Base-by-base conservation (phyloP, 2,113 vertebrate species). In the Fukomys damarensis region DNA sequence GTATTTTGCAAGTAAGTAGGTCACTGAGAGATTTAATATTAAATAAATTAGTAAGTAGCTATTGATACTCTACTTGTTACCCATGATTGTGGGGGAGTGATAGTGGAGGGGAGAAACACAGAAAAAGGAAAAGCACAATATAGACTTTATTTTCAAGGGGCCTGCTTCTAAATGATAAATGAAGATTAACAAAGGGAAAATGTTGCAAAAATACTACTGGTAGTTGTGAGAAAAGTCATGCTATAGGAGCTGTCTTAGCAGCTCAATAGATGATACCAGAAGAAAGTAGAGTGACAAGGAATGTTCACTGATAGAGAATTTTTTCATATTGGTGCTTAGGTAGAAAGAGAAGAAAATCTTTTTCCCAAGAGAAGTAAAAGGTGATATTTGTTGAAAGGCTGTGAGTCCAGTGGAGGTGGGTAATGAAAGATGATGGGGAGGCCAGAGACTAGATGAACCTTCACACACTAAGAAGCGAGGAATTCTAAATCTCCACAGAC, bases 41-140 rank as follows among this genome's bases (percentile, higher is more conserved):
- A 82, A 96, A 81, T 82, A 90, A 77, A 41, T 86, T n/a, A 86
- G 1, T 82, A 76, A 84, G 43, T 91, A 58, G 14, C 82, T 92
- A 32, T 14, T 30, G 20, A 96, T 72, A 35, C 59, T n/a, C 56
- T 88, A 28, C 22, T 84, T 93, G 63, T 14, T 89, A 26, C 2
- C 3, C 32, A 91, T n/a, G 5, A 80, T 81, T 96, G 30, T 43
- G 11, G 49, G 32, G 28, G 43, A 4, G 76, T 56, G 32, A 4
- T 13, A 12, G 30, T 54, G 19, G n/a, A 38, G 52, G 5, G 32
- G 52, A 81, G 32, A n/a, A 22, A 80, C 35, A 20, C 5, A 54
- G 16, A 38, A 70, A 46, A 54, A 80, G 41, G 46, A 24, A 9
- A 17, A 68, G 30, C 49, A 61, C 43, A 63, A 30, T 74, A 32